Percentiles rank a stretch among this genome's conserved stretches.
phyloP scores from a whole-genome alignment of 2,113 vertebrate genomes.

The Apteryx owenii region DNA sequence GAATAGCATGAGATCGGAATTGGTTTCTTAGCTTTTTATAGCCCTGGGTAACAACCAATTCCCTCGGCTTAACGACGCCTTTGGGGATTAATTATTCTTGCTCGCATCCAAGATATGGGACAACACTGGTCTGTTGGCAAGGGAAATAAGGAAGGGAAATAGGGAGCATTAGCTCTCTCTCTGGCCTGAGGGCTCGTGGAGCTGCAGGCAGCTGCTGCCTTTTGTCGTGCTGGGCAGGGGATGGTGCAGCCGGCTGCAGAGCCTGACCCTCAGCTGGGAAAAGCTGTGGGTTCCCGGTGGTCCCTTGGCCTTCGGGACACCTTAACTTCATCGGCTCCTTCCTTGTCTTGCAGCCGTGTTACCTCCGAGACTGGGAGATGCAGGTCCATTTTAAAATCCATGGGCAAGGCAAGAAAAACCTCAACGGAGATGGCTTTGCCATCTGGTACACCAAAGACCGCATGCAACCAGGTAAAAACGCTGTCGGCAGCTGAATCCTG shows the following conservation, averaged over 20 bases:
- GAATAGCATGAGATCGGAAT: accelerated
- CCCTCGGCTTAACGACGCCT: background rate
- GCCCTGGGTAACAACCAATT: accelerated
- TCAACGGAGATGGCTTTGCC: conserved; percentile 93
- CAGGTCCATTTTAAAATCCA: conserved; percentile 98
- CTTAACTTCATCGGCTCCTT: accelerated
- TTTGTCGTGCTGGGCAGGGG: background rate
- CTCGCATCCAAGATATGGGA: accelerated
- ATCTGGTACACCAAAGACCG: conserved; percentile 97
- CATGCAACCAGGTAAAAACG: conserved; percentile 86
- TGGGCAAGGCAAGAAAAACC: conserved; percentile 95
- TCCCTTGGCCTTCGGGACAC: accelerated
- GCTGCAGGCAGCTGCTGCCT: background rate
- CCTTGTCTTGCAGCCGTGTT: conserved; percentile 83
- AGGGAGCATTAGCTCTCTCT: accelerated
- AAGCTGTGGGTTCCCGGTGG: no score
- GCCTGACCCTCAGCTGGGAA: accelerated
- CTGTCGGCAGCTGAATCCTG: background rate
- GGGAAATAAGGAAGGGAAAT: accelerated
- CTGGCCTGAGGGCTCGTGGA: accelerated
- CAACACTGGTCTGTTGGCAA: accelerated
- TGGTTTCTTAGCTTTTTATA: background rate
- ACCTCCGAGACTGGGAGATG: conserved; percentile 95
- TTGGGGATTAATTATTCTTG: background rate
- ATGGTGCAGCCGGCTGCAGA: accelerated